Conservation (phyloP, 2,888 invertebrate species). For the Dioctria rufipes region DNA sequence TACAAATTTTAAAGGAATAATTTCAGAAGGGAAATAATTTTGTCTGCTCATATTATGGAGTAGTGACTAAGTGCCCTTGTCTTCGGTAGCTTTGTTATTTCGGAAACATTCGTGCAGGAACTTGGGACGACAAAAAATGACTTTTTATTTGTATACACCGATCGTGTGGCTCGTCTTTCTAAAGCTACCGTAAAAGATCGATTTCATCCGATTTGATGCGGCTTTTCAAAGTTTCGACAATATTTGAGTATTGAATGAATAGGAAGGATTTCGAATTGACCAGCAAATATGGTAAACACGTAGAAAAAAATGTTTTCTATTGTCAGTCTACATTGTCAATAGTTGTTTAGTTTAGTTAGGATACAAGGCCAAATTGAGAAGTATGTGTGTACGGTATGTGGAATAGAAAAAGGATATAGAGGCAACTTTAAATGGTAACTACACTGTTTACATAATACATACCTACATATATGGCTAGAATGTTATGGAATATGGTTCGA, state of each 20-base stretch:
- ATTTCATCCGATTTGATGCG: constrained; percentile 41
- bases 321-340: no score
- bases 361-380: no score
- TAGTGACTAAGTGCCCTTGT: background rate
- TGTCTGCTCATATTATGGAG: constrained; percentile 1
- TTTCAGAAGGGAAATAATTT: constrained; percentile 6
- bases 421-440: no score
- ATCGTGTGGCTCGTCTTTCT: constrained; percentile 23
- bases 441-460: no score
- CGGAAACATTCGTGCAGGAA: background rate
- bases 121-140: constrained; percentile 12
- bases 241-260: constrained; percentile 18
- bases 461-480: no score
- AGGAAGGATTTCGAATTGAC: constrained; percentile 17
- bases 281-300: background rate
- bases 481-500: no score
- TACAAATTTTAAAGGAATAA: background rate
- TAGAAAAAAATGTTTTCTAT: no score
- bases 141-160: background rate
- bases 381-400: no score
- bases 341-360: no score
- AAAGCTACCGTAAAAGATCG: constrained; percentile 48
- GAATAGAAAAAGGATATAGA: no score
- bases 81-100: constrained; percentile 9
- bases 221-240: constrained; percentile 15